Conservation (phyloP, 2,113 vertebrate genomes). For the Petromus typicus region DNA sequence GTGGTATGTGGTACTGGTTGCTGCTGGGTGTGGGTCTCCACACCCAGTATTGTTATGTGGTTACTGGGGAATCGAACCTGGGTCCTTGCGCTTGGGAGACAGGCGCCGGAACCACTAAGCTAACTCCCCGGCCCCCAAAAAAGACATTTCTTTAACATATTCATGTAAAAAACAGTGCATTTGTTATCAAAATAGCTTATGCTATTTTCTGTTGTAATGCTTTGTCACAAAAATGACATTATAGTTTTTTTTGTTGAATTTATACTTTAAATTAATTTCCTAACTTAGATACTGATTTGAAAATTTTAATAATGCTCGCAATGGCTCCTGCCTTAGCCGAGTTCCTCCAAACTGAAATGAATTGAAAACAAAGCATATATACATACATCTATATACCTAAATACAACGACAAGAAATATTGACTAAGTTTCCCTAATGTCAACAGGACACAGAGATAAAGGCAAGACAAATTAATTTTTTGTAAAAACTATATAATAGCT, state of each 20-base stretch:
- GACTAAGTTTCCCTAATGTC: constrained; percentile 27
- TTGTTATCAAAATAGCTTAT: constrained; percentile 33
- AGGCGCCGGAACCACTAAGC: no score
- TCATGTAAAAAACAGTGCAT: not conserved
- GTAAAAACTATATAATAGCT: constrained; percentile 51
- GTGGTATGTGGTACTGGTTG: no score
- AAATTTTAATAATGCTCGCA: constrained; percentile 6
- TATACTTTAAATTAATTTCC: not conserved
- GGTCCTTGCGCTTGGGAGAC: no score
- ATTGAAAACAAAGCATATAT: not conserved
- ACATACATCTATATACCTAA: not conserved
- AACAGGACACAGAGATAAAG: constrained; percentile 46
- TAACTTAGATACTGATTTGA: constrained; percentile 43
- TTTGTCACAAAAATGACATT: constrained; percentile 14
- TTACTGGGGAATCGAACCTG: no score
- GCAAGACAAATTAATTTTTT: constrained; percentile 66
- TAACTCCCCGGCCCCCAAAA: no score
- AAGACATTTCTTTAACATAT: constrained; percentile 13
- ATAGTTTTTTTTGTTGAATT: constrained; percentile 36
- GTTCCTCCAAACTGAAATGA: constrained; percentile 55
- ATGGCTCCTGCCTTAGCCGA: constrained; percentile 10
- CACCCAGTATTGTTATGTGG: no score
- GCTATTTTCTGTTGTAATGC: constrained; percentile 18
- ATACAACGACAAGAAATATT: constrained; percentile 1
- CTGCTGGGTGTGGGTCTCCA: no score